These are phyloP conservation scores for Odontophorus gujanensis DNA, from an alignment of 2,113 vertebrate species.

Conservation along the genomic window DNA sequence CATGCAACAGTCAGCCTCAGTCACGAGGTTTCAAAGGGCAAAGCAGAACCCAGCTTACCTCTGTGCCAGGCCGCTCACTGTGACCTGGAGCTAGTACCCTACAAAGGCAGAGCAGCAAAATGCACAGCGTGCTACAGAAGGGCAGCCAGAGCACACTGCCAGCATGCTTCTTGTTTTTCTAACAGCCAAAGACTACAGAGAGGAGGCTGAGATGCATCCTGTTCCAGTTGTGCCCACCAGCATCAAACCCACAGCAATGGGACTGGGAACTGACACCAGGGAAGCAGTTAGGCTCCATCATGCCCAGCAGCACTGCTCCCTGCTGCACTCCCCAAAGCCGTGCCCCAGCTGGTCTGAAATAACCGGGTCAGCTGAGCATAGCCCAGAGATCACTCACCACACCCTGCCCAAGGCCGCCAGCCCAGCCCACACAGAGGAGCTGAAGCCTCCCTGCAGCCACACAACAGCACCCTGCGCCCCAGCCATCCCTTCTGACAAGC, in stretches of 20 bases:
- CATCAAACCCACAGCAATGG: background rate
- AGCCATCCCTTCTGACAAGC: background rate
- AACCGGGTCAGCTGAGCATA: background rate
- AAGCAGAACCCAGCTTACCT: background rate
- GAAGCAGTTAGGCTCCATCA: rapidly evolving
- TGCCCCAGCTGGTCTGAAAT: background rate
- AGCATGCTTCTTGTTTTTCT: rapidly evolving
- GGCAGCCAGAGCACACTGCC: background rate
- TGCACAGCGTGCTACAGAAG: rapidly evolving
- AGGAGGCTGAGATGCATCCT: background rate
- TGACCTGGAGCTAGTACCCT: background rate
- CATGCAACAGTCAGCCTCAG: background rate
- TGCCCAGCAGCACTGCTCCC: background rate
- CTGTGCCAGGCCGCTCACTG: background rate
- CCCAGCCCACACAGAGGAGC: rapidly evolving
- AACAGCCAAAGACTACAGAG: background rate
- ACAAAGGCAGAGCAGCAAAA: background rate
- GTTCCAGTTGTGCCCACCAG: background rate
- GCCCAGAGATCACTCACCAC: background rate
- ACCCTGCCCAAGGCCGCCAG: background rate
- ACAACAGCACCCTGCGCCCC: background rate
- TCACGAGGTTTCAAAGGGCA: background rate
- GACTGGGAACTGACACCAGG: background rate
- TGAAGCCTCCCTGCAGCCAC: background rate
- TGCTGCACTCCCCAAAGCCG: background rate